These are phyloP conservation scores for Periparus ater DNA, from an alignment of 2,797 vertebrate genomes.

Conservation along the genomic window DNA sequence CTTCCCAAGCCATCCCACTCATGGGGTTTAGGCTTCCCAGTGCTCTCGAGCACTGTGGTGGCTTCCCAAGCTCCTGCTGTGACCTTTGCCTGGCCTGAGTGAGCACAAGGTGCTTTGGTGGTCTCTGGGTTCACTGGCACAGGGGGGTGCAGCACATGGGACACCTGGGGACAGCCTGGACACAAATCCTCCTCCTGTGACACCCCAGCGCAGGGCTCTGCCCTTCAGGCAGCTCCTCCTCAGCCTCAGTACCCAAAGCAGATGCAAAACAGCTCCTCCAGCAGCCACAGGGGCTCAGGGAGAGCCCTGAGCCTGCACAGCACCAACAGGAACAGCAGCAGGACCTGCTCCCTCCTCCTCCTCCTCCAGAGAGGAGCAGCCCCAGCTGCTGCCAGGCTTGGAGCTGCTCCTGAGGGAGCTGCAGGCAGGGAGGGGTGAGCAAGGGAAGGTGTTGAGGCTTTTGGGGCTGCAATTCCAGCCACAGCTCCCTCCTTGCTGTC, in stretches of 20 bases:
- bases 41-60: accelerated
- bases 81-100: accelerated
- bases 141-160: accelerated
- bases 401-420: neutral
- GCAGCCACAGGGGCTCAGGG: neutral
- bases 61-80: neutral
- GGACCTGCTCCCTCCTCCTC: neutral
- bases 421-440: neutral
- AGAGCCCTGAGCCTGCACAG: accelerated
- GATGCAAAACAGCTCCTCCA: neutral
- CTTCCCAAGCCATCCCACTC: neutral
- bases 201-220: neutral
- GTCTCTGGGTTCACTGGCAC: accelerated
- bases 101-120: accelerated
- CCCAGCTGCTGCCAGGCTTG: neutral
- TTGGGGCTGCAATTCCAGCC: neutral
- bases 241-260: neutral
- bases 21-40: accelerated
- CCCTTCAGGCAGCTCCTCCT: neutral
- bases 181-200: neutral
- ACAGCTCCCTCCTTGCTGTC: neutral
- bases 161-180: neutral
- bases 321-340: neutral
- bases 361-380: neutral
- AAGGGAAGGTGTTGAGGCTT: neutral